Evolutionary conservation across 2,888 invertebrate species (phyloP).

Genomic region (Chouioia cunea): DNA sequence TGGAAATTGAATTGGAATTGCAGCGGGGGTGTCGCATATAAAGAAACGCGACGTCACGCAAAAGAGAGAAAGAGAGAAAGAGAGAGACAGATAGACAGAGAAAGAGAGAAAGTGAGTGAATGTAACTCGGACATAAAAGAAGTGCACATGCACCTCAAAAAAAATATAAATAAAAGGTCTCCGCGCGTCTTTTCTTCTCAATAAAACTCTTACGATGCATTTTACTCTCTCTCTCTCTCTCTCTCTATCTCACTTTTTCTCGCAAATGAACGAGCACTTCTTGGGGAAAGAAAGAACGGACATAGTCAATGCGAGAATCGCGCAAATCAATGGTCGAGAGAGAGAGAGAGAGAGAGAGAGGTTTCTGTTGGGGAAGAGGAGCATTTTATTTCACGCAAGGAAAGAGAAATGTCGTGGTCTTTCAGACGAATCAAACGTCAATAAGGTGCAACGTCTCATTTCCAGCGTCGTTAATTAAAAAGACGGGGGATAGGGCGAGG

Average conservation of each 20-base stretch:
- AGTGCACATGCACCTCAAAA: constrained; percentile 22
- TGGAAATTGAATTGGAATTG: constrained; percentile 42
- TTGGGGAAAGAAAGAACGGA: constrained; percentile 18
- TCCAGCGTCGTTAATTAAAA: constrained; percentile 50
- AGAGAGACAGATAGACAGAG: too few relatives aligned
- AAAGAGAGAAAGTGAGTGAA: constrained; percentile 31
- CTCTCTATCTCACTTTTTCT: constrained; percentile 4
- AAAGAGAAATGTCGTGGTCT: constrained; percentile 29
- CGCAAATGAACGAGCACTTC: constrained; percentile 38
- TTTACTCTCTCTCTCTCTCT: constrained; percentile 1
- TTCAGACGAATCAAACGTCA: constrained; percentile 56
- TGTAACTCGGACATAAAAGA: constrained; percentile 34
- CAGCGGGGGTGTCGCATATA: constrained; percentile 2
- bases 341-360: not conserved
- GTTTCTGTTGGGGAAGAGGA: constrained; percentile 16
- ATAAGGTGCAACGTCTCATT: constrained; percentile 58
- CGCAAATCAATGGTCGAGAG: constrained; percentile 32
- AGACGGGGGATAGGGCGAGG: constrained; percentile 26
- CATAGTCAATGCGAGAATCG: constrained; percentile 34
- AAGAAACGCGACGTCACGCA: constrained; percentile 14
- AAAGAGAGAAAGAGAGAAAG: constrained; percentile 22
- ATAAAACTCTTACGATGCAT: not conserved
- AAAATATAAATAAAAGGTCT: not conserved
- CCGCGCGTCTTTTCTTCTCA: not conserved
- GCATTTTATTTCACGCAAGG: constrained; percentile 22